Conservation (phyloP, 1,140 invertebrate species). For the Araneus ventricosus region DNA sequence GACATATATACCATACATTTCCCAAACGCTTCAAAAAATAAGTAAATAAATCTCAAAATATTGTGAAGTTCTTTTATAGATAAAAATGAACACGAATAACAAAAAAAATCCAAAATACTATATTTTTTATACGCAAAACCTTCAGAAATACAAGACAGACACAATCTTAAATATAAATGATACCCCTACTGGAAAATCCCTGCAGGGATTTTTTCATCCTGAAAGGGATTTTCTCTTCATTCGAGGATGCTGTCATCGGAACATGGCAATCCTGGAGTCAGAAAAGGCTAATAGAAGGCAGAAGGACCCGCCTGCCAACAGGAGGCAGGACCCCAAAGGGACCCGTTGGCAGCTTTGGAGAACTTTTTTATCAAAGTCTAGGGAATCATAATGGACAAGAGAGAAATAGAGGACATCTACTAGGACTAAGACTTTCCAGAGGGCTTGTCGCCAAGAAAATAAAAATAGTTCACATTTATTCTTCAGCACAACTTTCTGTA, state of each 20-base stretch:
- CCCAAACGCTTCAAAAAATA: not conserved
- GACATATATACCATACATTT: not conserved
- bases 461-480: too few species aligned
- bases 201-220: not conserved
- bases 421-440: too few species aligned
- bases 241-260: not conserved
- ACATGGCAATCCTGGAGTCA: not conserved
- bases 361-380: not conserved
- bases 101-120: not conserved
- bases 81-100: not conserved
- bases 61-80: not conserved
- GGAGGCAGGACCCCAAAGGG: not conserved
- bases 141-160: conserved; percentile 3
- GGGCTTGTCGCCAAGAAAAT: too few species aligned
- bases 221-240: not conserved
- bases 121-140: not conserved
- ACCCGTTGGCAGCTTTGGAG: not conserved
- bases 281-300: not conserved
- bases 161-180: conserved; percentile 21
- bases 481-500: too few species aligned
- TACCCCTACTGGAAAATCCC: conserved; percentile 8
- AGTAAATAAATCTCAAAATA: not conserved
- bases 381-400: not conserved
- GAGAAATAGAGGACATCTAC: not conserved
- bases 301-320: not conserved